Evolutionary conservation across 2,113 vertebrate species (phyloP).

Genomic region (Syngnathoides biaculeatus): DNA sequence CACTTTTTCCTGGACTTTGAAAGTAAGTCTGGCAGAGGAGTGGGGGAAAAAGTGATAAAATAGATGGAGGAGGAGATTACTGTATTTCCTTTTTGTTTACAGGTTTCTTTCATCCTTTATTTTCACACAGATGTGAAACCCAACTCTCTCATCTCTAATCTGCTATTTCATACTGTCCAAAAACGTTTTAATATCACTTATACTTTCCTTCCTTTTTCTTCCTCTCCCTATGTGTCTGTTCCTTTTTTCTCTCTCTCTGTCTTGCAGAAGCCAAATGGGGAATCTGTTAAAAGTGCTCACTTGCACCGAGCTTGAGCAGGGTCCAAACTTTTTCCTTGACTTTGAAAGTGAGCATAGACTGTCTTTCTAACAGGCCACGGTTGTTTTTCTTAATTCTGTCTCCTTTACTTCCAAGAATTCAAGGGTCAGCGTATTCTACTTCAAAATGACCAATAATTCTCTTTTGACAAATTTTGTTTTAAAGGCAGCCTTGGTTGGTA

Average conservation of each 20-base stretch:
- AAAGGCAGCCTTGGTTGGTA: constrained; percentile 11
- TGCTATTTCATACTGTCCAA: constrained; percentile 42
- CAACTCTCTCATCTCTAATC: constrained; percentile 28
- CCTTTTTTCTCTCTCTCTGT: constrained; percentile 57
- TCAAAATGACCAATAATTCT: constrained; percentile 1
- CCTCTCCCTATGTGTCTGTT: constrained; percentile 13
- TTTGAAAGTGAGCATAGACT: constrained; percentile 89
- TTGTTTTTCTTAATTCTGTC: constrained; percentile 13
- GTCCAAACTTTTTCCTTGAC: constrained; percentile 93
- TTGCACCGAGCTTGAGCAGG: constrained; percentile 92
- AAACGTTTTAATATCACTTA: constrained; percentile 38
- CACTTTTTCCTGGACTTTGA: constrained; percentile 99
- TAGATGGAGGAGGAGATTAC: background rate
- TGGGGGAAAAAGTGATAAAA: constrained; percentile 20
- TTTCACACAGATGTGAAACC: constrained; percentile 4
- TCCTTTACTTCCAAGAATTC: constrained; percentile 28
- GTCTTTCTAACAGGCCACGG: constrained; percentile 46
- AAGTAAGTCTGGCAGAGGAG: constrained; percentile 86
- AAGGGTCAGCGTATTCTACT: constrained; percentile 51
- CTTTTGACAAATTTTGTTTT: constrained; percentile 19
- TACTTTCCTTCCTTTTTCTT: constrained; percentile 26
- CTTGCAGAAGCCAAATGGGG: constrained; percentile 86
- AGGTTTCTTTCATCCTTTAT: constrained; percentile 37
- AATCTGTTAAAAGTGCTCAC: constrained; percentile 87
- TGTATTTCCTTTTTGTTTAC: constrained; percentile 47